Evolutionary conservation across 23 tunicate species (phyloP).

Genomic region (Trididemnum nubilum): DNA sequence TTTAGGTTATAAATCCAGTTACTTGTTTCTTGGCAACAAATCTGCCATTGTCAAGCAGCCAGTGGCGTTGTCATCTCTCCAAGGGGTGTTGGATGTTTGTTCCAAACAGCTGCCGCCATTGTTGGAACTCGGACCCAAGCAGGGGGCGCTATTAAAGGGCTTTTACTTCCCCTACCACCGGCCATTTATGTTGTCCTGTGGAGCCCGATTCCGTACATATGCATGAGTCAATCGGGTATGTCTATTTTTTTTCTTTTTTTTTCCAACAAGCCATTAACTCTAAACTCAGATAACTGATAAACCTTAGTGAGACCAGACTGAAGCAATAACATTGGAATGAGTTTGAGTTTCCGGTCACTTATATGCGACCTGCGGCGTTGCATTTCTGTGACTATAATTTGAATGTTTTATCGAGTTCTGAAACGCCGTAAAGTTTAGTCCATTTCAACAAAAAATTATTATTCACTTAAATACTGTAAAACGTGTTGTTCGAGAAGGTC

Average conservation of each 20-base stretch:
- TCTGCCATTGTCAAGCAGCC: conserved; percentile 35
- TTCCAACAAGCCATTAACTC: too few species aligned
- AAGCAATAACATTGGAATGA: too few species aligned
- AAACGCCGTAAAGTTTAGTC: too few species aligned
- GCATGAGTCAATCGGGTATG: conserved; percentile 76
- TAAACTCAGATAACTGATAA: too few species aligned
- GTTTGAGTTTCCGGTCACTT: neutral
- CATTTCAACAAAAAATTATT: too few species aligned
- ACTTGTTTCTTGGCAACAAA: conserved; percentile 52
- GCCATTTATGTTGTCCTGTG: conserved; percentile 67
- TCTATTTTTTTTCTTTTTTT: neutral
- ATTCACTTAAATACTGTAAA: too few species aligned
- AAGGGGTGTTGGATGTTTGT: conserved; percentile 72
- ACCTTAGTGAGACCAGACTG: too few species aligned
- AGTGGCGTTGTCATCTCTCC: conserved; percentile 48
- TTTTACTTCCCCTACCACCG: conserved; percentile 86
- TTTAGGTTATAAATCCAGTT: conserved; percentile 76
- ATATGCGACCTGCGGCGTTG: too few species aligned
- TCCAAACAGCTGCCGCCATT: conserved; percentile 79
- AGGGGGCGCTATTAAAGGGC: conserved; percentile 19
- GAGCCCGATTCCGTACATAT: conserved; percentile 44
- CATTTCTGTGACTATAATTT: too few species aligned
- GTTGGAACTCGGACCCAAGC: conserved; percentile 46
- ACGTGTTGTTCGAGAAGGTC: too few species aligned
- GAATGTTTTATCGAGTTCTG: too few species aligned